Evolutionary conservation across 2,797 vertebrate genomes (phyloP).

Genomic region (Amblyraja radiata): DNA sequence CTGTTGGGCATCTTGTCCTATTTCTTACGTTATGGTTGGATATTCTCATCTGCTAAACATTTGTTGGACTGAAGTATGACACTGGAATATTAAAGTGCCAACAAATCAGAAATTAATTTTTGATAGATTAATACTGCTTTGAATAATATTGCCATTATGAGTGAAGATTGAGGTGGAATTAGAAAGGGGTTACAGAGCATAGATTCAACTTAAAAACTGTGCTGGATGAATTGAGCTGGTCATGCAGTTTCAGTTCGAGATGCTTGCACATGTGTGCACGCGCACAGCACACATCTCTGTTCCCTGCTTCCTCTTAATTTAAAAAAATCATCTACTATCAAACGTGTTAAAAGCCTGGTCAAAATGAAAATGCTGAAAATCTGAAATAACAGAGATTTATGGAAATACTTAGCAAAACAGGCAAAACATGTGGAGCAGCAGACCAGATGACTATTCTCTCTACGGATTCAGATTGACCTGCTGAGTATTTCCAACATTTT

Average conservation of each 20-base stretch:
- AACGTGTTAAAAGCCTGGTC: too few relatives aligned
- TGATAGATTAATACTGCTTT: background rate
- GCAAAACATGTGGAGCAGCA: too few relatives aligned
- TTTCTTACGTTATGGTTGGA: background rate
- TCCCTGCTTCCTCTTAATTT: too few relatives aligned
- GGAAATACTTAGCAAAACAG: too few relatives aligned
- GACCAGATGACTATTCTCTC: background rate
- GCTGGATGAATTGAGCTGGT: background rate
- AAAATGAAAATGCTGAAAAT: too few relatives aligned
- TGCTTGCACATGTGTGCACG: too few relatives aligned
- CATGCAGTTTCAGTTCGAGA: too few relatives aligned
- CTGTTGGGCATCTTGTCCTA: too few relatives aligned
- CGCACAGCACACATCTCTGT: too few relatives aligned
- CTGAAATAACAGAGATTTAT: too few relatives aligned
- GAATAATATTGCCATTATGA: background rate
- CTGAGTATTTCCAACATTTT: too few relatives aligned
- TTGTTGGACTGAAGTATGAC: background rate
- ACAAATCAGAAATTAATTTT: background rate
- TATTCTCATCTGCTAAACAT: background rate
- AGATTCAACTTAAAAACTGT: background rate
- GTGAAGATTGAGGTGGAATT: background rate
- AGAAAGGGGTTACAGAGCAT: background rate
- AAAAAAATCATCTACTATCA: too few relatives aligned
- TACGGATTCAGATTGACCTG: background rate
- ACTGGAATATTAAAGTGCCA: background rate